Evolutionary conservation across 2,113 vertebrate species (phyloP), one percentile per base, ranked within the genome.

Genomic region (Lepidiolamprologus cunningtoni): DNA sequence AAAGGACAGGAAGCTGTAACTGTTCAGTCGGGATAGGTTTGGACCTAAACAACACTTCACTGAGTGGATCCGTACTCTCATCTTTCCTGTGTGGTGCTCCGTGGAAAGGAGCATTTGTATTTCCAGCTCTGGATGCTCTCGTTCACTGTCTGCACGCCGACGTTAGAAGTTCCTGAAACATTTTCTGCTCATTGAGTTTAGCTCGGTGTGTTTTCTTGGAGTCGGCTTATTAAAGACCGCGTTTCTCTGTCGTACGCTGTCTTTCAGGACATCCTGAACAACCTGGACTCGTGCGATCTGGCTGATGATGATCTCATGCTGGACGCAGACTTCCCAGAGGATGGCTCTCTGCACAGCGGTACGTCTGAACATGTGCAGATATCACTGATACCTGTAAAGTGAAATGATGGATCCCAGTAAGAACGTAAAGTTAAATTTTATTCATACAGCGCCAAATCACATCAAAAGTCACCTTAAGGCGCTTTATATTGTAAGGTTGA

Each of bases 291-390:
- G 0, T 83, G 90, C 66, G 95, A 95, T 26, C 89, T 95, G 89
- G 94, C 88, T 3, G 95, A 95, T 1, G 95, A 95, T 6, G 94
- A 95, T 53, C 94, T 95, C 40, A 95, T 95, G 95, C 58, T 95
- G 84, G 95, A 95, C 1, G 84, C 12, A 5, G 95, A 95, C 50
- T 87, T 90, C 13, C 83, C 86, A 5, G 95, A 95, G 9, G 95
- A 94, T 0, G 79, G 7, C 4, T 95, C 95, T 0, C 79, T 94
- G 50, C 86, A 87, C 85, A 87, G 89, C 13, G 94, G 95, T 95
- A 13, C 0, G 86, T 89, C 10, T 23, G 19, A 50, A n/a, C 1
- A 53, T 80, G 3, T 35, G 14, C 5, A 21, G 12, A 37, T 7
- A 6, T 40, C 54, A 12, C 19, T 3, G 13, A 83, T n/a, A 35